Conservation (phyloP, 2,797 vertebrate species). For the Notamacropus eugenii region DNA sequence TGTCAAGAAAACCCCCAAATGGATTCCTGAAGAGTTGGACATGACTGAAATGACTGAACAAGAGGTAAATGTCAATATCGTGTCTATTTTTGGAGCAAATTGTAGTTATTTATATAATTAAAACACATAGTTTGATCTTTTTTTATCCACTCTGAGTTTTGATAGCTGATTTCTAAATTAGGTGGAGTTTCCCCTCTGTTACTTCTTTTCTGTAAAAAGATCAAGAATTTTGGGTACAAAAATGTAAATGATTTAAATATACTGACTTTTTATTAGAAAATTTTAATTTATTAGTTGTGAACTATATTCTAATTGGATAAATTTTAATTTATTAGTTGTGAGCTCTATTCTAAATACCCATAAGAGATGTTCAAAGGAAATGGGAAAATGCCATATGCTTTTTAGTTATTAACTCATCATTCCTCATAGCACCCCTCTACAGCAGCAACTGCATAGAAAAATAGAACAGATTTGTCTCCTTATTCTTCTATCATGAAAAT, state of each 20-base stretch:
- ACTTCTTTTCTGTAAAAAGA: neutral
- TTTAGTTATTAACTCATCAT: neutral
- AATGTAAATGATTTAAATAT: constrained; percentile 68
- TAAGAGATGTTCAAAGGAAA: constrained; percentile 32
- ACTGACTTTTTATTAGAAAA: constrained; percentile 73
- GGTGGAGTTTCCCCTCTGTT: neutral
- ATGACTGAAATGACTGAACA: neutral
- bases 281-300: constrained; percentile 77
- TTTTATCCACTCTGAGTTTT: neutral
- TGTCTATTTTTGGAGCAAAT: neutral
- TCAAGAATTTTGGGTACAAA: constrained; percentile 6
- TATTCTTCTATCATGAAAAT: neutral
- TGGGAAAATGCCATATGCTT: neutral
- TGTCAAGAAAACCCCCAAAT: neutral
- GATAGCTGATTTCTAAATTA: neutral
- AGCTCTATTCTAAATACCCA: constrained; percentile 73
- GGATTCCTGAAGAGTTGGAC: neutral
- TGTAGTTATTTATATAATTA: neutral
- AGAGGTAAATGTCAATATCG: neutral
- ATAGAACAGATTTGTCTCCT: neutral
- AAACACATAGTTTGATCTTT: neutral
- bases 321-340: constrained; percentile 76
- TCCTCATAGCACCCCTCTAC: neutral
- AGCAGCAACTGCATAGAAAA: neutral
- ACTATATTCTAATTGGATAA: constrained; percentile 65